Evolutionary conservation across 2,888 invertebrate genomes (phyloP).

Genomic region (Leptinotarsa rubiginosa): DNA sequence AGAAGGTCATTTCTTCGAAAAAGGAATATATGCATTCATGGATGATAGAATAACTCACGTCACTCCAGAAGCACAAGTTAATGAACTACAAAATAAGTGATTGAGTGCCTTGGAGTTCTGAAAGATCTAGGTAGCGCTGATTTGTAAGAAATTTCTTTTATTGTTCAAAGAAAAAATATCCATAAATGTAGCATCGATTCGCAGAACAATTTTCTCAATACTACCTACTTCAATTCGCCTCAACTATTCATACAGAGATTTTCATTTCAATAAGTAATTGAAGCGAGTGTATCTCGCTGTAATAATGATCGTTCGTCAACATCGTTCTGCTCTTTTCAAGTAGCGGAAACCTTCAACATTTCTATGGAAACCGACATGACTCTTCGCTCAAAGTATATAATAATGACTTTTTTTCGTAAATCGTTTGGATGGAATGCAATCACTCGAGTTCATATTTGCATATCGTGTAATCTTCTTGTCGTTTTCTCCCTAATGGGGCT

Average conservation of each 20-base stretch:
- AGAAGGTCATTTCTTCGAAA: too few relatives aligned
- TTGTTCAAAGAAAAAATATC: too few relatives aligned
- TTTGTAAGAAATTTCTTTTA: too few relatives aligned
- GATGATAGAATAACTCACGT: too few relatives aligned
- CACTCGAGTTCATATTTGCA: slow-evolving; percentile 35
- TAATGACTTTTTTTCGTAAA: slow-evolving; percentile 34
- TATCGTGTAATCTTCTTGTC: slow-evolving; percentile 21
- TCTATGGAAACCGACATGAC: not conserved
- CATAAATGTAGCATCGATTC: too few relatives aligned
- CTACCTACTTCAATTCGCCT: too few relatives aligned
- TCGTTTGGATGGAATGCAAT: slow-evolving; percentile 27
- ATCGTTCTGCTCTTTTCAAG: not conserved
- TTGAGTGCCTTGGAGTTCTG: too few relatives aligned
- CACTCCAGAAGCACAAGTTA: too few relatives aligned
- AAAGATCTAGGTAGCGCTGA: too few relatives aligned
- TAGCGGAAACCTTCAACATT: not conserved
- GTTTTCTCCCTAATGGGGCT: slow-evolving; percentile 10
- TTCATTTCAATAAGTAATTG: not conserved
- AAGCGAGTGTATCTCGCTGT: not conserved
- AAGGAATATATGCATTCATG: too few relatives aligned
- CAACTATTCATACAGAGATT: not conserved
- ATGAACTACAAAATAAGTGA: too few relatives aligned
- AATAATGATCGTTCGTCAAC: slow-evolving; percentile 1
- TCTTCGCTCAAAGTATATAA: slow-evolving; percentile 12
- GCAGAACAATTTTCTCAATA: too few relatives aligned